A percentile compares a stretch with the other conserved stretches of the same genome.
phyloP scores from a whole-genome alignment of 2,113 vertebrate genomes.

The Leucopternis melanops region DNA sequence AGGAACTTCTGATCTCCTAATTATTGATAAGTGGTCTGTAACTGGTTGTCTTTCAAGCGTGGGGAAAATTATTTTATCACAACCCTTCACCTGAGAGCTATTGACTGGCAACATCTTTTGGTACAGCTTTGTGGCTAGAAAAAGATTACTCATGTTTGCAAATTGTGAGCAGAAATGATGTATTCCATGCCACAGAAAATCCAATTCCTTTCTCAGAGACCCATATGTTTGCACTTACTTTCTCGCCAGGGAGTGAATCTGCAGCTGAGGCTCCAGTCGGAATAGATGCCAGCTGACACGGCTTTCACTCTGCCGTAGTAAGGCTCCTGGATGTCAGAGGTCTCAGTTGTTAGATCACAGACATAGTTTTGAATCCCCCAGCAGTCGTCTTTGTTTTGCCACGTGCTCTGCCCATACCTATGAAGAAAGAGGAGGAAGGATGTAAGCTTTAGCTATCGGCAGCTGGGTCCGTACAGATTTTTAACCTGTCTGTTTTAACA shows the following conservation, averaged over 20 bases:
- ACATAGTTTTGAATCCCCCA: constrained; percentile 52
- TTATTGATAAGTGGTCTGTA: neutral
- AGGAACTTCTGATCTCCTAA: neutral
- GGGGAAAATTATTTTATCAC: neutral
- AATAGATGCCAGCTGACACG: neutral
- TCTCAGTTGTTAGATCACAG: constrained; percentile 72
- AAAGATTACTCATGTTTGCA: neutral
- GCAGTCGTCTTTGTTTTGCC: constrained; percentile 65
- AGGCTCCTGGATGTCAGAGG: constrained; percentile 45
- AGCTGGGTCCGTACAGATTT: neutral
- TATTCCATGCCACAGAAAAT: neutral
- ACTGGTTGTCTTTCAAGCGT: neutral
- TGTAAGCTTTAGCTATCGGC: neutral
- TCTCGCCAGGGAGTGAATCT: constrained; percentile 70
- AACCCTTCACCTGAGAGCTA: neutral
- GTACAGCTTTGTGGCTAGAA: neutral
- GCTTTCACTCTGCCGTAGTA: constrained; percentile 67
- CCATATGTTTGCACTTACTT: constrained; percentile 51
- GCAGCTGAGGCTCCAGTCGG: constrained; percentile 54
- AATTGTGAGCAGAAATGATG: neutral
- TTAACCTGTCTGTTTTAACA: neutral
- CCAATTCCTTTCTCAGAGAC: neutral
- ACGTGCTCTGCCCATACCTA: constrained; percentile 65
- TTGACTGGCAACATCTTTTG: neutral
- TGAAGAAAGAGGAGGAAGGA: neutral